Evolutionary conservation across 2,797 vertebrate genomes (phyloP), one percentile per base, ranked within the genome.

Genomic region (Steatocranus sp.): DNA sequence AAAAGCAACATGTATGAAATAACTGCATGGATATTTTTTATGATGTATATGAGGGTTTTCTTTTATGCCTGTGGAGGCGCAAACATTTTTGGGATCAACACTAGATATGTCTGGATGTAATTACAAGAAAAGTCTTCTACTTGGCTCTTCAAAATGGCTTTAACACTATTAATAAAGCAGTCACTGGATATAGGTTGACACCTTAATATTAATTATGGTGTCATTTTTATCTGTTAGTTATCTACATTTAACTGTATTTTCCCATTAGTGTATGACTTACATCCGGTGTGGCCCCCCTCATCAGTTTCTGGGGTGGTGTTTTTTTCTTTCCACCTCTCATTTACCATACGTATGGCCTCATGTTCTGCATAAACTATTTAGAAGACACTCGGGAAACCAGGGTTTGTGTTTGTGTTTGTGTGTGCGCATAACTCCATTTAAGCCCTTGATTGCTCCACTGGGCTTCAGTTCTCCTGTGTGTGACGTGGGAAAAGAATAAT

Each of bases 401-500:
- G 48, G 34, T 78, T 27, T 83, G 76, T 38, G 61, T 38, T 8
- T 63, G 32, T 36, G 58, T 36, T 7, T 63, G 34, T 23, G n/a
- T 78, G 34, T 81, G 10, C 81, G 75, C 80, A 56, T 81, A 38
- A 68, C 48, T 46, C 46, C 66, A 85, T 86, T 89, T 78, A 86
- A 90, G 78, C 84, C 78, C 84, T 89, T 78, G 86, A 93, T 89
- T 89, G 79, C 66, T 87, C 85, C 84, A 83, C 66, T 73, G 86
- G 86, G 86, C 86, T 83, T 86, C 56, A 76, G 79, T 74, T 76
- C 54, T 87, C 23, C 27, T 70, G 61, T 87, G 61, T 88, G 83
- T 87, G 91, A 93, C 63, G 49, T 87, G 82, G 89, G 83, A 89
- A 79, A 92, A 80, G 75, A 92, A 93, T 85, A 89, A 89, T 89